Evolutionary conservation across 2,888 invertebrate genomes (phyloP).

Genomic region (Drosophila mulleri): DNA sequence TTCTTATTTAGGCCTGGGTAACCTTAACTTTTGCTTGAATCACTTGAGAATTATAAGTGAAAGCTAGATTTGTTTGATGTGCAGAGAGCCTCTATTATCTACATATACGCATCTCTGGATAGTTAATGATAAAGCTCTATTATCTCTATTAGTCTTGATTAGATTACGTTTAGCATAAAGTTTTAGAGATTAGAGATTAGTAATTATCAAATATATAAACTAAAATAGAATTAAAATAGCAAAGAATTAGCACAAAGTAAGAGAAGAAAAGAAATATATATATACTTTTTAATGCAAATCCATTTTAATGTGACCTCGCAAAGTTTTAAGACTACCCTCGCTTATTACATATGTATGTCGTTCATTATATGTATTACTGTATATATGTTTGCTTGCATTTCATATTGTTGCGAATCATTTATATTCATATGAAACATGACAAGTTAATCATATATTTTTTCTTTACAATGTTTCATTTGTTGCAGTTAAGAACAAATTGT

Average conservation of each 20-base stretch:
- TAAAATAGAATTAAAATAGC: no score
- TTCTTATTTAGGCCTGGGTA: not conserved
- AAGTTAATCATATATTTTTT: not conserved
- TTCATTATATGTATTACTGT: not conserved
- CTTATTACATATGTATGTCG: not conserved
- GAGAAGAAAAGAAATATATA: no score
- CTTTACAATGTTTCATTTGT: conserved; percentile 2
- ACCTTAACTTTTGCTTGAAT: not conserved
- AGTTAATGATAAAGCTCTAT: no score
- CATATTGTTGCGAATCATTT: not conserved
- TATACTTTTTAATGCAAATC: not conserved
- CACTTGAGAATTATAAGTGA: not conserved
- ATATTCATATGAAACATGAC: not conserved
- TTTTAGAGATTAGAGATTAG: no score
- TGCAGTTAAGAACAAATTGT: conserved; percentile 3
- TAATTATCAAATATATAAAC: no score
- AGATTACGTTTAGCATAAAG: no score
- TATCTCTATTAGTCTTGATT: no score
- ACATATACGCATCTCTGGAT: no score
- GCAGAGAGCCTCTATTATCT: no score
- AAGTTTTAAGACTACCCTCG: not conserved
- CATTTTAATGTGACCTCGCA: not conserved
- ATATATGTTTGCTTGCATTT: not conserved
- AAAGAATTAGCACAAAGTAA: no score
- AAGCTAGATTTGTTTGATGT: not conserved